Conservation (phyloP, 2,113 vertebrate genomes). For the Donacobius atricapilla region DNA sequence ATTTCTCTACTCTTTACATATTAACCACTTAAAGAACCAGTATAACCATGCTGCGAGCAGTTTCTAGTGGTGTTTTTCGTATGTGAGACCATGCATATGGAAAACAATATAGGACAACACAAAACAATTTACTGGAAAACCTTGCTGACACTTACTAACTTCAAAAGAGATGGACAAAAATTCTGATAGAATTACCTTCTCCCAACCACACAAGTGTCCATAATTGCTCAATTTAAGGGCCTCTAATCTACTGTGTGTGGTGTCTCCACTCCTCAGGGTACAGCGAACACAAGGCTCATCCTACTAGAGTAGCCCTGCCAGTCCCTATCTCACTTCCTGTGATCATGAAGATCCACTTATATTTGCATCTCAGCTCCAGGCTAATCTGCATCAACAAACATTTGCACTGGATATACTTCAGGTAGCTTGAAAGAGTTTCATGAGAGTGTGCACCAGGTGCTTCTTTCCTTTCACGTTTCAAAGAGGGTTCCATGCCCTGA, state of each 20-base stretch:
- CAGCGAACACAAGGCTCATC: neutral
- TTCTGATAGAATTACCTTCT: neutral
- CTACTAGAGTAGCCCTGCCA: neutral
- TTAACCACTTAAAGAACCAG: neutral
- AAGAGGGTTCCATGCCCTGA: neutral
- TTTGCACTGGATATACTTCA: neutral
- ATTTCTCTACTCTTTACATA: neutral
- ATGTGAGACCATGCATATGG: neutral
- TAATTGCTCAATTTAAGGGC: neutral
- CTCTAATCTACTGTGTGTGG: neutral
- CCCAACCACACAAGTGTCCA: neutral
- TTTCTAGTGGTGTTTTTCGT: neutral
- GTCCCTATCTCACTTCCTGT: neutral
- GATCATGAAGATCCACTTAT: neutral
- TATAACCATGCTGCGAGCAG: neutral
- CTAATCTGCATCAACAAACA: neutral
- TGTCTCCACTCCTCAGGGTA: neutral
- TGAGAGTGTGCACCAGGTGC: neutral
- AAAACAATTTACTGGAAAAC: neutral
- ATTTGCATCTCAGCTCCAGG: neutral
- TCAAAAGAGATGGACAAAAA: neutral
- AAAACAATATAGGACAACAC: neutral
- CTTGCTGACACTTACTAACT: neutral
- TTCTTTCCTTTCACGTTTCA: accelerated
- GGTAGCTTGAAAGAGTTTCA: neutral